Conservation (phyloP, 2,888 invertebrate genomes). For the Caenorhabditis sinica region DNA sequence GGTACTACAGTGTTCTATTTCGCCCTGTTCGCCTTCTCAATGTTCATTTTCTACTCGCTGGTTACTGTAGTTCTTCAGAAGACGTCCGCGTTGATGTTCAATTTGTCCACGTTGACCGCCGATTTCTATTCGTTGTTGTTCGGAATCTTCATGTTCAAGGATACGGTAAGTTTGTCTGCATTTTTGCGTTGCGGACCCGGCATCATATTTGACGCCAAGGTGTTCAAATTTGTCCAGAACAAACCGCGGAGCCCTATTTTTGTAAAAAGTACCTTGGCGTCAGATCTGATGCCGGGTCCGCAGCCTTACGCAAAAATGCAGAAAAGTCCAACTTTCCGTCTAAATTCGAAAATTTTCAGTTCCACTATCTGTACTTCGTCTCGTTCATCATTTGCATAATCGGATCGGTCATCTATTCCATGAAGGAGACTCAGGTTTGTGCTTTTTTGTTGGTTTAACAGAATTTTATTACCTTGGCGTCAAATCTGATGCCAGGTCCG, state of each 20-base stretch:
- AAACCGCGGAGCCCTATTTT: too few relatives aligned
- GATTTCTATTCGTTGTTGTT: slow-evolving; percentile 92
- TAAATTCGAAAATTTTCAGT: slow-evolving; percentile 86
- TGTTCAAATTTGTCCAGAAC: too few relatives aligned
- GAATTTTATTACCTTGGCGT: too few relatives aligned
- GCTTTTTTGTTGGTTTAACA: too few relatives aligned
- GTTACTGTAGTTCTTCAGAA: slow-evolving; percentile 87
- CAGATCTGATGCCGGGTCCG: too few relatives aligned
- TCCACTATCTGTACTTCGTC: slow-evolving; percentile 90
- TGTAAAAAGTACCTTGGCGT: too few relatives aligned
- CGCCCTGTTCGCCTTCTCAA: slow-evolving; percentile 87
- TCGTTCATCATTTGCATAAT: slow-evolving; percentile 90
- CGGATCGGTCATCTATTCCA: slow-evolving; percentile 85
- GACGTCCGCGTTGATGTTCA: slow-evolving; percentile 91
- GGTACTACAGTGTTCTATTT: slow-evolving; percentile 84
- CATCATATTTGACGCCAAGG: too few relatives aligned
- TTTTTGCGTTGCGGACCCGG: neutral
- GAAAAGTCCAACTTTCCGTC: neutral
- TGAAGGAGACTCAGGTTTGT: slow-evolving; percentile 73
- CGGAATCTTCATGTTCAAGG: slow-evolving; percentile 90
- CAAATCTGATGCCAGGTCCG: too few relatives aligned
- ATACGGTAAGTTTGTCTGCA: slow-evolving; percentile 87
- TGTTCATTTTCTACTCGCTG: slow-evolving; percentile 87
- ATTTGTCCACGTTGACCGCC: slow-evolving; percentile 90
- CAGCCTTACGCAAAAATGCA: too few relatives aligned